Conservation (phyloP, 2,113 vertebrate genomes). For the Ameiurus melas region DNA sequence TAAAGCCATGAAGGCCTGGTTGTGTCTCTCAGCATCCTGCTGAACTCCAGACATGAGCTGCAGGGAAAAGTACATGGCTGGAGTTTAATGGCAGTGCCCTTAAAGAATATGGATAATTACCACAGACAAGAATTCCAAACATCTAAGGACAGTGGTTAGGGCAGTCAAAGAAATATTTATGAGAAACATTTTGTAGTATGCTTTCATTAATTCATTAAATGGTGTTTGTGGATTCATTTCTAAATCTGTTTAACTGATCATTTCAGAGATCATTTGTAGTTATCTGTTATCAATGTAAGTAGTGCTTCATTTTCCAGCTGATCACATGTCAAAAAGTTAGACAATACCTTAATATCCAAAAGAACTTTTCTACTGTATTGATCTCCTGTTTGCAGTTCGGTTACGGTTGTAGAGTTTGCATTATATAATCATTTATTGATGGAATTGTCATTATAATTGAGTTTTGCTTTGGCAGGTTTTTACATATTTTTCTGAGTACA, state of each 20-base stretch:
- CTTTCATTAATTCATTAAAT: not conserved
- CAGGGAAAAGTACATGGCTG: not conserved
- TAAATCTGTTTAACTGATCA: not conserved
- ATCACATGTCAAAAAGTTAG: not conserved
- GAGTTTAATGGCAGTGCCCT: not conserved
- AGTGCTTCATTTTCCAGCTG: not conserved
- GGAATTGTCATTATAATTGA: not conserved
- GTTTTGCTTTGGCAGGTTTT: not conserved
- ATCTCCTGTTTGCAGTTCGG: not conserved
- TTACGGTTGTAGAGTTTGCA: not conserved
- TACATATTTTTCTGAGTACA: not conserved
- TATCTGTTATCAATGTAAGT: not conserved
- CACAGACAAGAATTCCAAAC: not conserved
- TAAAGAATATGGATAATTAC: not conserved
- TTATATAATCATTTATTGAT: not conserved
- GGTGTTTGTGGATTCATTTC: not conserved
- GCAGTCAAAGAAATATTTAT: not conserved
- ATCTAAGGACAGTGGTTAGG: not conserved
- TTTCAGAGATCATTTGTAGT: not conserved
- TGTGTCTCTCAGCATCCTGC: conserved; percentile 94
- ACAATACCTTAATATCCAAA: not conserved
- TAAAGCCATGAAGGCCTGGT: conserved; percentile 95
- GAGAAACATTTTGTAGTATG: not conserved
- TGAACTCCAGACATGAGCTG: conserved; percentile 96
- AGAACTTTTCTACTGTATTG: not conserved